phyloP scores from a whole-genome alignment of 2,113 vertebrate species.

The Cavia aperea region DNA sequence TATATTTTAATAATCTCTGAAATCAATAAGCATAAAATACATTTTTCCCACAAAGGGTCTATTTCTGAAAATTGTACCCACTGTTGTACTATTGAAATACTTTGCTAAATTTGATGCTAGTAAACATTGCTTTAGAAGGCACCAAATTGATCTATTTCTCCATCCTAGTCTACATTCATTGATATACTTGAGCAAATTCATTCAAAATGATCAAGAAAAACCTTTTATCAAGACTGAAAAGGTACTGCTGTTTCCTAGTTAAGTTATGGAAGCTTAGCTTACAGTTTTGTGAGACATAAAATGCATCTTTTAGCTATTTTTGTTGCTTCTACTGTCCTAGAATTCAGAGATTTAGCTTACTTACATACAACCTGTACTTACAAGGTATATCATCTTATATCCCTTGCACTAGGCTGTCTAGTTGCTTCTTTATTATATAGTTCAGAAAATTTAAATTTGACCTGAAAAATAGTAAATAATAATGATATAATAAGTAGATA shows the following conservation, averaged over 20 bases:
- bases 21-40: not conserved
- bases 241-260: not conserved
- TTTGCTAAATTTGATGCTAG: conserved; percentile 27
- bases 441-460: not conserved
- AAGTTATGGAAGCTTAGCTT: not conserved
- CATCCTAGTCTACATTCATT: not conserved
- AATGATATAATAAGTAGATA: not conserved
- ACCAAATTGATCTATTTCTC: not conserved
- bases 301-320: not conserved
- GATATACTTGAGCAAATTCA: not conserved
- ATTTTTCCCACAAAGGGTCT: not conserved
- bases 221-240: not conserved
- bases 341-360: not conserved
- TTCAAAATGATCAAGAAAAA: conserved; percentile 9
- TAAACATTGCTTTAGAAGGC: not conserved
- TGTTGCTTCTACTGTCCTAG: not conserved
- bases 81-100: not conserved
- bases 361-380: not conserved
- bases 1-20: conserved; percentile 22
- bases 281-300: not conserved
- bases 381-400: not conserved
- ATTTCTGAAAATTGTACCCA: not conserved
- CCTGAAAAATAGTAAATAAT: not conserved
- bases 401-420: not conserved
- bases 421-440: not conserved